Evolutionary conservation across 2,797 vertebrate species (phyloP), one percentile per base, ranked within the genome.

Genomic region (Sebastes elongatus): DNA sequence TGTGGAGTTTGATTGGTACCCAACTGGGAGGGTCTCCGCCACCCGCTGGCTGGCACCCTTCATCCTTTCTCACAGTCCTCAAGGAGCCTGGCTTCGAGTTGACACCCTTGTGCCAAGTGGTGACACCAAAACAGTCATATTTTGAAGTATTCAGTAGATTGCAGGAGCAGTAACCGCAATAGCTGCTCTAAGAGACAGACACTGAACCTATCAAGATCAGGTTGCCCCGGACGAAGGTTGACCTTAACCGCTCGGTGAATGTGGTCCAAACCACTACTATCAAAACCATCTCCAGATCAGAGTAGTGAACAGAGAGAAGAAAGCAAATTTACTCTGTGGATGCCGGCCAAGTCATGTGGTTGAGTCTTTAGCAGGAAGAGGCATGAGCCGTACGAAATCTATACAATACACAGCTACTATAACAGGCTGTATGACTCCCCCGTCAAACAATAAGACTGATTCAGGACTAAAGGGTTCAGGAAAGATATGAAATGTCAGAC

Each of bases 361-460:
- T 27, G 73, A 83, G 82, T 82, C 82, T 88, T 88, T 71, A 88
- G 85, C 85, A 86, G 87, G 81, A 93, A 91, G 86, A 88, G 74
- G 83, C 92, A 91, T 77, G 83, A 91, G 76, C 67, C 33, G 46
- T 83, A 90, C 76, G 81, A 88, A 91, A 93, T 93, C 80, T 91
- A 92, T 92, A 92, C 89, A 94, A 88, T 92, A 71, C 74, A 81
- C 76, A 84, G 88, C 86, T 89, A 87, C 89, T 87, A 86, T 74
- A 90, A 86, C 76, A 76, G 74, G 78, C 85, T 88, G 85, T 76
- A 78, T 73, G 74, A 83, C 82, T 83, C 73, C 59, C 59, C 8
- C 53, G 69, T 89, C 80, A 86, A 91, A 95, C 92, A 94, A 92
- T 89, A 85, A 92, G 90, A 86, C 73, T 18, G 87, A 93, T 92